Conservation (phyloP, 2,113 vertebrate genomes). For the Mandrillus leucophaeus region DNA sequence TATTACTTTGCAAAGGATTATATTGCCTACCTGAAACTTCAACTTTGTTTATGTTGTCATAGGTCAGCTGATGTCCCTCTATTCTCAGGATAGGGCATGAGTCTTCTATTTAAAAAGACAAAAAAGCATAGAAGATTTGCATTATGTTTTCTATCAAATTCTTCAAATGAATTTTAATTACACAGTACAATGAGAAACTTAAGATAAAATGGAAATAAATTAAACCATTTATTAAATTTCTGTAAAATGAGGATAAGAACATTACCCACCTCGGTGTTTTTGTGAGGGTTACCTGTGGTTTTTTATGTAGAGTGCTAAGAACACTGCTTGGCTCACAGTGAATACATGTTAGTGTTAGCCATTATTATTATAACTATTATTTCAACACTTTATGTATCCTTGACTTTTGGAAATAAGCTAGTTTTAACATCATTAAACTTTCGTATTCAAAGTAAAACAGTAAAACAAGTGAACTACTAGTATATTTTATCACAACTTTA, state of each 20-base stretch:
- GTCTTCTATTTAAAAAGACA: constrained; percentile 77
- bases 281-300: neutral
- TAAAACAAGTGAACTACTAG: neutral
- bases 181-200: neutral
- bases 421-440: constrained; percentile 8
- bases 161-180: constrained; percentile 35
- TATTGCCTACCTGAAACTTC: constrained; percentile 88
- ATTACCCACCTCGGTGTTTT: neutral
- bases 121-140: neutral
- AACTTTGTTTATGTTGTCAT: constrained; percentile 81
- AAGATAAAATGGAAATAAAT: constrained; percentile 16
- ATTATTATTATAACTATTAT: neutral
- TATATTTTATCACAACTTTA: constrained; percentile 16
- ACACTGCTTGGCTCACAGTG: neutral
- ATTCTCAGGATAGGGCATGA: constrained; percentile 88
- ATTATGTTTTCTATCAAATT: neutral
- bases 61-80: constrained; percentile 83
- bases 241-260: neutral
- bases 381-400: neutral
- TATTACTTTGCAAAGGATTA: neutral
- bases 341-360: neutral
- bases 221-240: neutral
- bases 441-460: neutral
- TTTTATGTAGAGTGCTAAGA: neutral
- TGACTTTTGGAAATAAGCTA: neutral